Base-by-base conservation (phyloP, 2,888 invertebrate genomes). In the Willowsia nigromaculata region DNA sequence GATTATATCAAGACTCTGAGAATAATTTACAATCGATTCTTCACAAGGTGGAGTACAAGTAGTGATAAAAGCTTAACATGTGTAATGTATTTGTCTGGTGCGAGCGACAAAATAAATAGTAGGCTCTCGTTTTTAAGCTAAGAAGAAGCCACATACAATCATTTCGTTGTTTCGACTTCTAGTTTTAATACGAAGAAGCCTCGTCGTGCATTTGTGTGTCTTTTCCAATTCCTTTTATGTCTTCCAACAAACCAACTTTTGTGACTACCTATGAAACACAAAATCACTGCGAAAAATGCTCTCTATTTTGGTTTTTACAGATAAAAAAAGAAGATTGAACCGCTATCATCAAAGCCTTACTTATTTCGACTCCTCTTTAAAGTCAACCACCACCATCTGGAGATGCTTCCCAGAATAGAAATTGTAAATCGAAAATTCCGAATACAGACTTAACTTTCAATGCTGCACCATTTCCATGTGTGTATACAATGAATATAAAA, bases 401-500 rank as follows among this genome's bases (percentile, higher is more conserved):
- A 4, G 9, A 9, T 37, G 37, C 37, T 6, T 4, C 37, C 37
- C 9, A 43, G 43, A 9, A 43, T 13, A 43, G 13, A 43, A 43
- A 43, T 6, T 37, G 9, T 37, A 13, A 43, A 13, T 43, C 13
- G 43, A 9, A 43, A 3, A 43, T 43, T 13, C 13, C 1, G n/a
- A 6, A 43, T 9, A 43, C 11, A 13, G 43, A 43, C 43, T 43
- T 1, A 9, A 4, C 5, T 3, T 9, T 6, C 43, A 43, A 43
- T 43, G 9, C 43, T 9, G 4, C 11, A 43, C 11, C 11, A 13
- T 43, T 43, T 43, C 3, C 43, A 43, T 9, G 13, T 47, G 47
- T 13, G 50, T 13, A 18, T 43, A 30, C 40, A 68, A 89, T 89
- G 89, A 85, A 89, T 40, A 27, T 89, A 9, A 85, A 82, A 71